These are phyloP conservation scores for Oxystoma pomonae DNA, from an alignment of 2,888 invertebrate species.

Conservation along the genomic window DNA sequence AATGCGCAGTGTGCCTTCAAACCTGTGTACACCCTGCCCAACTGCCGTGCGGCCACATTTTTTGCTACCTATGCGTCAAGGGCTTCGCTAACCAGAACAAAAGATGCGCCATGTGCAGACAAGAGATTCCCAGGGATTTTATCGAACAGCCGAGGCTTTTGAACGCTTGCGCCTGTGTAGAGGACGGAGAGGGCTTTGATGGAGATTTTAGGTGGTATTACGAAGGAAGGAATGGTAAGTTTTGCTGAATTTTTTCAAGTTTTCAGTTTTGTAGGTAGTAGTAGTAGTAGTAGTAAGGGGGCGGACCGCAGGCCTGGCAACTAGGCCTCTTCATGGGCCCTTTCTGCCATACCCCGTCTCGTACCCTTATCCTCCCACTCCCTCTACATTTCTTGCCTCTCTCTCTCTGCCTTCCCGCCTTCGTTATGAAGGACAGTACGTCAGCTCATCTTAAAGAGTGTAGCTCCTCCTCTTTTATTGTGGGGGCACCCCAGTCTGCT, in stretches of 20 bases:
- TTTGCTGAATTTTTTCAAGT: neutral
- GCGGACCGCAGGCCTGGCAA: too few species aligned
- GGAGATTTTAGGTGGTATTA: conserved; percentile 93
- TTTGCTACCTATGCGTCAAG: conserved; percentile 94
- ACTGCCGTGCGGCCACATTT: conserved; percentile 91
- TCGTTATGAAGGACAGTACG: too few species aligned
- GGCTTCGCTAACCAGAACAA: conserved; percentile 84
- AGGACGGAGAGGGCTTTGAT: conserved; percentile 49
- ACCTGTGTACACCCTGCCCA: conserved; percentile 87
- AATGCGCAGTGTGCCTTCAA: conserved; percentile 92
- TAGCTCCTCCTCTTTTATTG: too few species aligned
- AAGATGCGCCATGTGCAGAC: conserved; percentile 89
- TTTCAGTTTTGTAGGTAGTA: too few species aligned
- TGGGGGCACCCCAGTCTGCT: too few species aligned
- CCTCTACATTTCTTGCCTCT: too few species aligned
- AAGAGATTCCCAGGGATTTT: conserved; percentile 84
- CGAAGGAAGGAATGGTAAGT: conserved; percentile 85
- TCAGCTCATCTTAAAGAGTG: too few species aligned
- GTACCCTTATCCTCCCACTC: too few species aligned
- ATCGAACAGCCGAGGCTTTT: conserved; percentile 80
- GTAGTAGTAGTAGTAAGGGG: too few species aligned
- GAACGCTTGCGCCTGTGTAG: conserved; percentile 49
- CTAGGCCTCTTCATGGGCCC: too few species aligned
- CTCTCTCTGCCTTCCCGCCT: too few species aligned
- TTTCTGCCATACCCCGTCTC: too few species aligned